Evolutionary conservation across 23 tunicate genomes (phyloP).

Genomic region (Ascidia mentula): DNA sequence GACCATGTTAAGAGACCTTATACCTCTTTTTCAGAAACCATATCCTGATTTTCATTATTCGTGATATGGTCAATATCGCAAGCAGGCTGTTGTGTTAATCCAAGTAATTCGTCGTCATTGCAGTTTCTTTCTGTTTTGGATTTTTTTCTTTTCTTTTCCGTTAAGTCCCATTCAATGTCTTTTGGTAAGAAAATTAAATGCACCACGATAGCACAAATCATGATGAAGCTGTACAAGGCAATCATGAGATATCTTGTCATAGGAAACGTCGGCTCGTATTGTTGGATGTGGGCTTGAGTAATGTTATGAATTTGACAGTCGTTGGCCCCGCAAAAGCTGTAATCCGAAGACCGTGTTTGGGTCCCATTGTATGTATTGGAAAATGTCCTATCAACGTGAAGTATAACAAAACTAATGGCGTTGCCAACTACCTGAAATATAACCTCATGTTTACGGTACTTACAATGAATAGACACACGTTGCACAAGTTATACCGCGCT

Average conservation of each 20-base stretch:
- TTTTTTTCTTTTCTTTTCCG: too few species aligned
- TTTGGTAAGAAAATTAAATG: conserved; percentile 16
- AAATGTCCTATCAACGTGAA: conserved; percentile 12
- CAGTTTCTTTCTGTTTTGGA: too few species aligned
- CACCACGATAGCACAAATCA: conserved; percentile 5
- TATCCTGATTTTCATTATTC: too few species aligned
- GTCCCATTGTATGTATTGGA: background rate
- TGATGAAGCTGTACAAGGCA: background rate
- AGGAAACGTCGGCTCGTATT: conserved; percentile 25
- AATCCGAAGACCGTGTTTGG: background rate
- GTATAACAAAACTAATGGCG: conserved; percentile 15
- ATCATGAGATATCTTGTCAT: conserved; percentile 31
- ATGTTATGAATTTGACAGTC: background rate
- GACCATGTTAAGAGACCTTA: too few species aligned
- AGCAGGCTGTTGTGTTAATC: too few species aligned
- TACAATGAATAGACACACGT: too few species aligned
- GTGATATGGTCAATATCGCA: too few species aligned
- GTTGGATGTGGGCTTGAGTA: background rate
- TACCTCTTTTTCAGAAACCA: too few species aligned
- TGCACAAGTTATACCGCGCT: conserved; percentile 1
- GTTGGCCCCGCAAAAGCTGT: background rate
- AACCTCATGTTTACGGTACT: too few species aligned
- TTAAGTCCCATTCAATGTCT: background rate
- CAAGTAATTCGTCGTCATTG: too few species aligned
- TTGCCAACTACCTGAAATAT: conserved; percentile 35